Evolutionary conservation across 2,113 vertebrate species (phyloP), one percentile per base, ranked within the genome.

Genomic region (Sitta europaea): DNA sequence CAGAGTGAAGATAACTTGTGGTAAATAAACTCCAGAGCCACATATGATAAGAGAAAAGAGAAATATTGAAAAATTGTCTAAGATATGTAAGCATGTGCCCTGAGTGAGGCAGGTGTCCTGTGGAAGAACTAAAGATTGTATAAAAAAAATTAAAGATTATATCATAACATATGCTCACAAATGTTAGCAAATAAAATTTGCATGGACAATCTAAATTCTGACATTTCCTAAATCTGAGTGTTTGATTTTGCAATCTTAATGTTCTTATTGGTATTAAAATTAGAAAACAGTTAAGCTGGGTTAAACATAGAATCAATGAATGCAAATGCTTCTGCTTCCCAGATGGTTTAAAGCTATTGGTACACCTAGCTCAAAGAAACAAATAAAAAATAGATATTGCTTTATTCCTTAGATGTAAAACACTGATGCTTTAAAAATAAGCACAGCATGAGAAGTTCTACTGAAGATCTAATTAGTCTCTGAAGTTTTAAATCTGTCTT

Each of bases 401-500:
- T 92, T 84, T 88, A 61, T 83, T 86, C 36, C n/a, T 87, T 72
- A 61, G 36, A 71, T 71, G 14, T 78, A 92, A 89, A 92, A 63
- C 40, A 86, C n/a, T 23, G 28, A 63, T 89, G 42, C 10, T 67
- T 82, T 91, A 59, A 92, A 95, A 94, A 62, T 48, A 95, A 91
- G 29, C 20, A 59, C 51, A 81, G 47, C 5, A 5, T 78, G 76
- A 68, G 24, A 63, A 66, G 21, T 78, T 74, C 24, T 63, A 27
- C 35, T 75, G 73, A 81, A 91, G 17, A 87, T 55, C 55, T 89
- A 86, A 91, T 92, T 86, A 81, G 55, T 40, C 36, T 89, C 48
- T 59, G 31, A 89, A 86, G 40, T 86, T 94, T 72, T 84, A 73
- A 67, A 88, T 82, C 43, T 88, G 53, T 86, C 86, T 85, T 92